Percentiles rank a stretch among this genome's conserved stretches.
phyloP scores from a whole-genome alignment of 2,113 vertebrate genomes.

The Scomber japonicus region DNA sequence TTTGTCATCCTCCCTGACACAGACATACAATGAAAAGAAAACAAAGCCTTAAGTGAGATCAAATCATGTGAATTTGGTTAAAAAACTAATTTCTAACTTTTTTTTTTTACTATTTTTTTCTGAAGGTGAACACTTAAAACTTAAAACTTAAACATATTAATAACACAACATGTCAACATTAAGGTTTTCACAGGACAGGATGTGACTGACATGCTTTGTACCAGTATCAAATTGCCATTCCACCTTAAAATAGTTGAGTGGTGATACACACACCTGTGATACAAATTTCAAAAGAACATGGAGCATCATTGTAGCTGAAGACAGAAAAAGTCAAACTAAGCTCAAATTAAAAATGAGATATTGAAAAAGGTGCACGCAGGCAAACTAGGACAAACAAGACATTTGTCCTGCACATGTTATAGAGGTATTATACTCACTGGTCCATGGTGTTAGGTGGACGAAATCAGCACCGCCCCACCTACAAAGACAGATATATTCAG shows the following conservation, averaged over 20 bases:
- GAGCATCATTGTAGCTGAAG: neutral
- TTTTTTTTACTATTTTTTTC: neutral
- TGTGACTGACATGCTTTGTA: conserved; percentile 5
- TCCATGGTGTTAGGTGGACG: conserved; percentile 74
- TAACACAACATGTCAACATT: neutral
- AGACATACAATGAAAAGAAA: conserved; percentile 14
- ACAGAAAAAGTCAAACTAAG: neutral
- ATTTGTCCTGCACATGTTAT: neutral
- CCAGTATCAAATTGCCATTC: conserved; percentile 17
- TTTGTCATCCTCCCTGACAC: conserved; percentile 80
- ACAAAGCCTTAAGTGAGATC: neutral
- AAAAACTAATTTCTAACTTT: neutral
- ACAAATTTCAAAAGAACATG: conserved; percentile 2
- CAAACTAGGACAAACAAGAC: conserved; percentile 5
- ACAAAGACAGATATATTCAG: conserved; percentile 5
- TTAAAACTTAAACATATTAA: no score
- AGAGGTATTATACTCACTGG: conserved; percentile 73
- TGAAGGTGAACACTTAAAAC: neutral
- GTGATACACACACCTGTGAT: neutral
- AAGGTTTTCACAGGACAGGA: neutral
- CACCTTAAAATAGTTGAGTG: conserved; percentile 31
- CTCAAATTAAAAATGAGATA: neutral
- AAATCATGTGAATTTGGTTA: neutral
- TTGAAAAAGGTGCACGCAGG: neutral
- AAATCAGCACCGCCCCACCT: conserved; percentile 44